These are phyloP conservation scores for Chironomus striatipennis DNA, from an alignment of 1,140 invertebrate genomes.

Conservation along the genomic window DNA sequence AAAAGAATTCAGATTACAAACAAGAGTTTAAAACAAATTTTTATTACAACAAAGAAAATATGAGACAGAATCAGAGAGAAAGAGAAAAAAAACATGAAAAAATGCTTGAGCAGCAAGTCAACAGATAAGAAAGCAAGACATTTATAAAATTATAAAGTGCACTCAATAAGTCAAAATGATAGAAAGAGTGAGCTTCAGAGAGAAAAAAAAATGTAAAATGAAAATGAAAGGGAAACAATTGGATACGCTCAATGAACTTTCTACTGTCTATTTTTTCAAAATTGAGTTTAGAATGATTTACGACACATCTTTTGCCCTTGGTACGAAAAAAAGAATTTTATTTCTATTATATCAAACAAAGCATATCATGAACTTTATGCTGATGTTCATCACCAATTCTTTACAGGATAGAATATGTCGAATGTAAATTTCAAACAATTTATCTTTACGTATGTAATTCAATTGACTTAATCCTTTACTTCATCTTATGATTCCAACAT, in stretches of 20 bases:
- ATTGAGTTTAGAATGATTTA: neutral
- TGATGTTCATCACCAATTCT: neutral
- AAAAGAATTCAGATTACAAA: no score
- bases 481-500: neutral
- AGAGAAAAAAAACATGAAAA: no score
- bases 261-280: neutral
- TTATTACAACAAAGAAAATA: no score
- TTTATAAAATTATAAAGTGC: slow-evolving; percentile 3
- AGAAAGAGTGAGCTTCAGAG: neutral
- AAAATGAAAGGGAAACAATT: neutral
- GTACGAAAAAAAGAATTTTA: neutral
- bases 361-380: neutral
- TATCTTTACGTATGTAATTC: neutral
- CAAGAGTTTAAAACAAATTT: no score
- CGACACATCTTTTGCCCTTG: neutral
- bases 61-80: no score
- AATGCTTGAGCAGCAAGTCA: no score
- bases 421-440: neutral
- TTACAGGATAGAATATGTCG: no score
- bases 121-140: neutral
- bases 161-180: neutral
- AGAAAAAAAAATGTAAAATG: neutral
- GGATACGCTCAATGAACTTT: neutral
- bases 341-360: slow-evolving; percentile 9
- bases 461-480: neutral